Evolutionary conservation across 2,888 invertebrate genomes (phyloP).

Genomic region (Clostera curtula): DNA sequence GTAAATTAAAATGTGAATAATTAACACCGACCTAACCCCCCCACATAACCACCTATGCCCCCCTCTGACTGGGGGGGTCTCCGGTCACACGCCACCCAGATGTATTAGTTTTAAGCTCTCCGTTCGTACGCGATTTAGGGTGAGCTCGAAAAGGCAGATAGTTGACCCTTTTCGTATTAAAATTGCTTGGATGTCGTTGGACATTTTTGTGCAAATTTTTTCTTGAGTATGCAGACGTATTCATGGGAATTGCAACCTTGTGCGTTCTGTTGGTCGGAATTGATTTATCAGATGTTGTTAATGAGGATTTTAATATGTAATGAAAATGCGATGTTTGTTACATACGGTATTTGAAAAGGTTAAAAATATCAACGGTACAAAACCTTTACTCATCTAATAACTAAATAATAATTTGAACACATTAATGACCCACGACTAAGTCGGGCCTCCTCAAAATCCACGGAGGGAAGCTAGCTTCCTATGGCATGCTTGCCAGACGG

Average conservation of each 20-base stretch:
- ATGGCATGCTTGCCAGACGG: too few species aligned
- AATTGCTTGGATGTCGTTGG: conserved; percentile 35
- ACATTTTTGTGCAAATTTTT: conserved; percentile 21
- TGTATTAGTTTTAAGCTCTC: conserved; percentile 72
- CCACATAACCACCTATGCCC: conserved; percentile 16
- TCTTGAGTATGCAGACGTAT: conserved; percentile 16
- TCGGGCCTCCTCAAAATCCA: too few species aligned
- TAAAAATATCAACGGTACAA: too few species aligned
- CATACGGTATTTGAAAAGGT: too few species aligned
- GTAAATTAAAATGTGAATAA: conserved; percentile 75
- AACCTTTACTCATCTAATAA: too few species aligned
- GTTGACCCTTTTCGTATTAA: conserved; percentile 48
- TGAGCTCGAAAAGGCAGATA: conserved; percentile 45
- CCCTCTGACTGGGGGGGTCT: conserved; percentile 12
- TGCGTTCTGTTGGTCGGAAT: conserved; percentile 2
- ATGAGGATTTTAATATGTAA: too few species aligned
- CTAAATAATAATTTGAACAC: too few species aligned
- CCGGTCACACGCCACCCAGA: conserved; percentile 51
- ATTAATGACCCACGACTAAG: too few species aligned
- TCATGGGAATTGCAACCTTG: conserved; percentile 23
- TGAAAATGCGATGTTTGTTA: too few species aligned
- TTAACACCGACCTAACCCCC: conserved; percentile 54
- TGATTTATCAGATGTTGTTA: too few species aligned
- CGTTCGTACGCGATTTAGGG: conserved; percentile 58
- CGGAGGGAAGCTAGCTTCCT: too few species aligned